Percentiles rank a stretch among this genome's conserved stretches.
Conservation (phyloP, 37 sponge, comb jelly and placozoan genomes). For the Oopsacas minuta region DNA sequence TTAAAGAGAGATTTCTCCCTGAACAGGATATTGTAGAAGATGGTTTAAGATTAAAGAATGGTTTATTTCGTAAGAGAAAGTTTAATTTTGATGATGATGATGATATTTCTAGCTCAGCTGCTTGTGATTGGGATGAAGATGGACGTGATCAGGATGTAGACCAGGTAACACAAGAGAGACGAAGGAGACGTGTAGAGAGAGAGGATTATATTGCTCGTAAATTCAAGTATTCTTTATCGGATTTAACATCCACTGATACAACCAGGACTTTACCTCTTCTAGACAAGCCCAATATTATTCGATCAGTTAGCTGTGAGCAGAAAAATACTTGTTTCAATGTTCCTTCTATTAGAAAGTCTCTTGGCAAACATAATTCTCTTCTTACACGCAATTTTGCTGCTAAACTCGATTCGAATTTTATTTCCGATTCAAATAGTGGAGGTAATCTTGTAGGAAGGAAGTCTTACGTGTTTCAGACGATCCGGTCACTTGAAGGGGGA, state of each 20-base stretch:
- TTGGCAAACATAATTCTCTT: not conserved
- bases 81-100: constrained; percentile 34
- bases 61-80: constrained; percentile 63
- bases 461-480: not conserved
- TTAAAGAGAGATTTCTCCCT: constrained; percentile 64
- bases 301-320: not conserved
- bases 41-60: constrained; percentile 58
- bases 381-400: not conserved
- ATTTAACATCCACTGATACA: not conserved
- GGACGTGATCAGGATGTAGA: constrained; percentile 25
- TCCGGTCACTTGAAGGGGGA: not conserved
- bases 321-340: not conserved
- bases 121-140: constrained; percentile 19
- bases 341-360: constrained; percentile 8
- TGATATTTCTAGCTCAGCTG: constrained; percentile 26
- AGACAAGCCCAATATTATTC: not conserved
- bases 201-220: constrained; percentile 44
- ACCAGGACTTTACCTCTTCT: not conserved
- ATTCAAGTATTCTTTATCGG: not conserved
- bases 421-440: not conserved
- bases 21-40: constrained; percentile 44
- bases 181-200: constrained; percentile 51
- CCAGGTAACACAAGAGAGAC: constrained; percentile 31
- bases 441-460: not conserved
- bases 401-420: not conserved